Evolutionary conservation across 2,888 invertebrate species (phyloP).

Genomic region (Fissipunctia ypsillon): DNA sequence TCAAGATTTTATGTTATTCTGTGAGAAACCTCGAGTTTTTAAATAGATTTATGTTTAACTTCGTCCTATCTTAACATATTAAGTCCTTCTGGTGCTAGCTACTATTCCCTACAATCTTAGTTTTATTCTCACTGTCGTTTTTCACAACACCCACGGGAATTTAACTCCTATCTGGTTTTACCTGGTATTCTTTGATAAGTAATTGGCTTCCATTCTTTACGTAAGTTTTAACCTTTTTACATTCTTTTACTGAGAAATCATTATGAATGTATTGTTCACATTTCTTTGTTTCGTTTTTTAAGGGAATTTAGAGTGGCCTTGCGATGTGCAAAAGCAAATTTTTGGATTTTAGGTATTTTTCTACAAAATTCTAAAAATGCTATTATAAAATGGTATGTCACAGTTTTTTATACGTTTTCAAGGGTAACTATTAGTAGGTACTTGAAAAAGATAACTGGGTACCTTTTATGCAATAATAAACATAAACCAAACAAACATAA

Average conservation of each 20-base stretch:
- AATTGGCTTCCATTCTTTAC: conserved; percentile 42
- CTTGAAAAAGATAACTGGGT: no score
- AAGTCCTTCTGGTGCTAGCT: not conserved
- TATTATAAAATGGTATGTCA: no score
- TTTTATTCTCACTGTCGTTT: conserved; percentile 7
- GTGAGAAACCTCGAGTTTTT: not conserved
- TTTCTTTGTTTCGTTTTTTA: conserved; percentile 4
- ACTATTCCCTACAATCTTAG: not conserved
- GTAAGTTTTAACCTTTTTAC: conserved; percentile 22
- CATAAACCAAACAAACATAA: no score
- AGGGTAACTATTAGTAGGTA: no score
- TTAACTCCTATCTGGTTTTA: not conserved
- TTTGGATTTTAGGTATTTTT: not conserved
- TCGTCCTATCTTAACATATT: not conserved
- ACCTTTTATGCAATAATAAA: no score
- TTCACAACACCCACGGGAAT: conserved; percentile 10
- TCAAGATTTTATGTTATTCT: conserved; percentile 15
- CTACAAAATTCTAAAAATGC: no score
- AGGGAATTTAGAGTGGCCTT: not conserved
- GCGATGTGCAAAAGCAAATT: not conserved
- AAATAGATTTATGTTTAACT: conserved; percentile 16
- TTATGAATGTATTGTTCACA: conserved; percentile 10
- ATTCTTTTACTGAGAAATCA: conserved; percentile 28
- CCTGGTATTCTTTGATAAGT: conserved; percentile 19
- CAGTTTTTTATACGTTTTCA: no score